phyloP scores from a whole-genome alignment of 2,888 invertebrate species.

The Ornithoptera alexandrae region DNA sequence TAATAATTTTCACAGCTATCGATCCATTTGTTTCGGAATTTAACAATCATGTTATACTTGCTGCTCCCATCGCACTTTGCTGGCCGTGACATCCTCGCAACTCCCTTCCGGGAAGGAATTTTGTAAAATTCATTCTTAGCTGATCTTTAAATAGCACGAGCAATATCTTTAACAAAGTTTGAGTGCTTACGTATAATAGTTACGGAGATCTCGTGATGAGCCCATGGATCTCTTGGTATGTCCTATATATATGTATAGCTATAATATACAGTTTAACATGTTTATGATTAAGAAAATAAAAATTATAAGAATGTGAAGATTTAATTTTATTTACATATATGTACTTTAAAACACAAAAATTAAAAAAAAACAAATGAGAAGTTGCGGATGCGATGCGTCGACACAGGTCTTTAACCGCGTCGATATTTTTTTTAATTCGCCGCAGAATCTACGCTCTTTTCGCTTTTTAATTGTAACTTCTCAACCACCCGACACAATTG shows the following conservation, averaged over 20 bases:
- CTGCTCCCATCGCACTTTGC: too few relatives aligned
- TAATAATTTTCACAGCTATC: background rate
- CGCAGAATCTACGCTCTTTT: constrained; percentile 74
- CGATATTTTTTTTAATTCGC: constrained; percentile 78
- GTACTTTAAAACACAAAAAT: constrained; percentile 52
- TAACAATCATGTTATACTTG: too few relatives aligned
- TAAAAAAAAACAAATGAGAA: constrained; percentile 60
- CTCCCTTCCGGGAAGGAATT: too few relatives aligned
- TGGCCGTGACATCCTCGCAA: too few relatives aligned
- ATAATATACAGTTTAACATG: too few relatives aligned
- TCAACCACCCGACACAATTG: constrained; percentile 66
- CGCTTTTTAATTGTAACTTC: constrained; percentile 78
- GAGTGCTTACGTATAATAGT: too few relatives aligned
- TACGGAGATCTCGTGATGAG: too few relatives aligned
- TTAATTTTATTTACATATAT: constrained; percentile 38
- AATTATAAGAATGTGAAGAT: background rate
- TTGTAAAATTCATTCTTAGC: too few relatives aligned
- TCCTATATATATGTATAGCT: background rate
- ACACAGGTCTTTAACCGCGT: constrained; percentile 73
- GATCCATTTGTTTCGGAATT: background rate
- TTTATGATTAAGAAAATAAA: background rate
- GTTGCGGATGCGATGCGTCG: constrained; percentile 74
- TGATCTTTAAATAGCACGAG: too few relatives aligned
- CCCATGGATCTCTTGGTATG: background rate
- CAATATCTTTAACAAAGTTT: too few relatives aligned